Evolutionary conservation across 1,140 invertebrate genomes (phyloP), one percentile per base, ranked within the genome.

Genomic region (Stegodyphus dumicola): DNA sequence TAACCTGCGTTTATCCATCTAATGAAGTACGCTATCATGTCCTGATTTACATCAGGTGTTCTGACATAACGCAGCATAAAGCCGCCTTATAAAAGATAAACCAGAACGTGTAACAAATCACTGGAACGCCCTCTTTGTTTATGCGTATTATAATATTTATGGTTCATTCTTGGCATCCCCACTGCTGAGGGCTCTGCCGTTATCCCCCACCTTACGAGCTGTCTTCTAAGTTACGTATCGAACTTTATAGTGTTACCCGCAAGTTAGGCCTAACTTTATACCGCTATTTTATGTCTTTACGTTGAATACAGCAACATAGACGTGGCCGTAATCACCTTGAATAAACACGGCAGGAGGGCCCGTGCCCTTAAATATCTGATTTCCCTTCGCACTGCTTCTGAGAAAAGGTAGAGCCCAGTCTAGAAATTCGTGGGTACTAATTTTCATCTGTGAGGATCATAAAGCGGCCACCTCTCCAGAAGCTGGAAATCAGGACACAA

Each of bases 111-210:
- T 52, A 69, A 60, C 78, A 80, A 80, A 80, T 80, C 78, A 80
- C 15, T 52, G 54, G 17, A 70, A 71, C 78, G 69, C 67, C 52
- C 33, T 54, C 78, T 66, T 83, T 83, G 80, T 83, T 83, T 83
- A 83, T 75, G 56, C 64, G 48, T 67, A 75, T 83, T 83, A 83
- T 66, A 83, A 83, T 83, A 83, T 83, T 83, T 83, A 83, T 75
- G 70, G 71, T 69, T 5, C 48, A 66, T 51, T 17, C 17, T 7
- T 33, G 60, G 15, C 48, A 51, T 48, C 49, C 33, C 33, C 33
- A 49, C 11, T 9, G 11, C 33, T n/a, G 65, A 6, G 70, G 69
- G 78, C 73, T 33, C 51, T 54, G 33, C 60, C 75, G 75, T 77
- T 77, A 77, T 65, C 11, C 56, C 52, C 54, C 48, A 18, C 18